A percentile compares a stretch with the other conserved stretches of the same genome.
Evolutionary conservation across 2,113 vertebrate genomes (phyloP).

Genomic region (Tinamus guttatus): DNA sequence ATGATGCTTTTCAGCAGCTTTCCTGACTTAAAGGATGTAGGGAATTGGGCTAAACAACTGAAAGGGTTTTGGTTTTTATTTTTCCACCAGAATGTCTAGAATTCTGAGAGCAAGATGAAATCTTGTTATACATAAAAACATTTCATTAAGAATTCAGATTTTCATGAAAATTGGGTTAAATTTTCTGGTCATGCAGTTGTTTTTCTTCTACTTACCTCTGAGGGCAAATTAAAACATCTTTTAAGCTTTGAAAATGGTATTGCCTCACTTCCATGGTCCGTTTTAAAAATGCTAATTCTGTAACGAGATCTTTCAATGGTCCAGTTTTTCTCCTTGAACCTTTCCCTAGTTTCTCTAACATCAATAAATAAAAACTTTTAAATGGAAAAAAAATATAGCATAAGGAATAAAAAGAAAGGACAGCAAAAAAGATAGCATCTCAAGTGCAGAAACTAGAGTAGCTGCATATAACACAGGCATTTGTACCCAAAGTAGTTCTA

Average conservation of each 20-base stretch:
- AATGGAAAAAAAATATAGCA: not conserved
- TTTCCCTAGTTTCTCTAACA: not conserved
- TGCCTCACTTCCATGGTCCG: not conserved
- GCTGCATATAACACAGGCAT: not conserved
- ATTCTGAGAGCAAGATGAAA: not conserved
- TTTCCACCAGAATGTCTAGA: not conserved
- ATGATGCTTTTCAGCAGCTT: not conserved
- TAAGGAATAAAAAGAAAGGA: not conserved
- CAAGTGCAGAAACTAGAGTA: not conserved
- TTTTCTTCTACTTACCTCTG: not conserved
- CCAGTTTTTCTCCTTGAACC: not conserved
- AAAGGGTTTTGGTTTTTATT: not conserved
- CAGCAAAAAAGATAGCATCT: not conserved
- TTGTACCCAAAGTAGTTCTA: not conserved
- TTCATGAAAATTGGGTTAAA: not conserved
- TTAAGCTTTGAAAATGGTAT: not conserved
- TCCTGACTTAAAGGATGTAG: not conserved
- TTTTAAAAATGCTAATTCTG: slow-evolving; percentile 18
- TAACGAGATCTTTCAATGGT: not conserved
- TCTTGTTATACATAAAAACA: not conserved
- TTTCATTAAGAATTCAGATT: not conserved
- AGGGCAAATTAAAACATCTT: not conserved
- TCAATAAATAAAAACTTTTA: not conserved
- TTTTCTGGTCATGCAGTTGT: not conserved
- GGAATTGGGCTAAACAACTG: not conserved